phyloP scores from a whole-genome alignment of 2,113 vertebrate genomes.

The Symphodus melops region DNA sequence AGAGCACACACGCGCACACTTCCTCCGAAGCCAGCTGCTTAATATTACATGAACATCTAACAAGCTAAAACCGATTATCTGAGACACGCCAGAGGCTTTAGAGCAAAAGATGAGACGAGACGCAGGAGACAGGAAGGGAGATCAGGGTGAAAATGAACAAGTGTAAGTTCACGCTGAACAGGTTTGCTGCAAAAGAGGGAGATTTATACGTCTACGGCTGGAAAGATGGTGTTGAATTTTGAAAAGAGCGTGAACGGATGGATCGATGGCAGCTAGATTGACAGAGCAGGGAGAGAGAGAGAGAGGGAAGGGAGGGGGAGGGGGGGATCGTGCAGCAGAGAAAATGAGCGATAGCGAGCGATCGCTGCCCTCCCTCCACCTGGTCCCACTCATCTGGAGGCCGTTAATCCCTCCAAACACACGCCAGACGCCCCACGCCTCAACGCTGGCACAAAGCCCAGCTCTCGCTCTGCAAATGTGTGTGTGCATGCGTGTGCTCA shows the following conservation, averaged over 20 bases:
- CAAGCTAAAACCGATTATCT: conserved; percentile 40
- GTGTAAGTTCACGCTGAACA: conserved; percentile 41
- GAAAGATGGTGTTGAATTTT: conserved; percentile 64
- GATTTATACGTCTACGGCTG: conserved; percentile 43
- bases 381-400: conserved; percentile 84
- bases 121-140: not conserved
- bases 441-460: conserved; percentile 81
- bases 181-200: conserved; percentile 36
- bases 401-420: conserved; percentile 84
- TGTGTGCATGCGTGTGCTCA: conserved; percentile 16
- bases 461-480: conserved; percentile 66
- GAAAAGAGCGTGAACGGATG: conserved; percentile 50
- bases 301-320: conserved; percentile 44
- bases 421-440: conserved; percentile 83
- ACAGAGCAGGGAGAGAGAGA: conserved; percentile 42
- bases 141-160: conserved; percentile 33
- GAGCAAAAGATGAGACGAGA: not conserved
- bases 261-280: conserved; percentile 70
- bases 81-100: conserved; percentile 24
- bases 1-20: conserved; percentile 24
- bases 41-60: conserved; percentile 41
- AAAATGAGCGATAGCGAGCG: conserved; percentile 61
- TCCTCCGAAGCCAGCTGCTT: conserved; percentile 48
- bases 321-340: conserved; percentile 56
- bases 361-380: conserved; percentile 78